Conservation (phyloP, 1,140 invertebrate genomes). For the Proales similis region DNA sequence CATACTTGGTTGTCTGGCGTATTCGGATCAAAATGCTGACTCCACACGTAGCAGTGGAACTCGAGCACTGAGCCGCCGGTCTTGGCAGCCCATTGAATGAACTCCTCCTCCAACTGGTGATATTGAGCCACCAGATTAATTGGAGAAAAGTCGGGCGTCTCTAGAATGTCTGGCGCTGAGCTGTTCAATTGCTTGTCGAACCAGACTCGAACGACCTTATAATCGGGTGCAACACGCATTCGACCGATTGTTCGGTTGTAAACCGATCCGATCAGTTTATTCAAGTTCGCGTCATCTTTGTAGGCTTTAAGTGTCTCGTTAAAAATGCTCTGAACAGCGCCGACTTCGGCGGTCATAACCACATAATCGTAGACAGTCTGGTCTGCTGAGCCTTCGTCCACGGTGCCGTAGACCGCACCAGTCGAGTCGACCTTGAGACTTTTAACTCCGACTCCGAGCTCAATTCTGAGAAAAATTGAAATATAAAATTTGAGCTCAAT, state of each 20-base stretch:
- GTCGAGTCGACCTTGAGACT: conserved; percentile 25
- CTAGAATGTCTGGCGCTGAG: conserved; percentile 34
- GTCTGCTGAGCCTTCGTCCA: neutral
- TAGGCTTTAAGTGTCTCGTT: conserved; percentile 13
- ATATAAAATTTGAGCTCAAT: neutral
- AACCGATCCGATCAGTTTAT: neutral
- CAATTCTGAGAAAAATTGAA: too few relatives aligned
- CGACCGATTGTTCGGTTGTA: neutral
- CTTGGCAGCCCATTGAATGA: conserved; percentile 32
- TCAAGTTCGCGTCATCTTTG: conserved; percentile 3
- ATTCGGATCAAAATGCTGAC: conserved; percentile 6
- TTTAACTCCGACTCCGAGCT: neutral
- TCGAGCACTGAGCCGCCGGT: conserved; percentile 39
- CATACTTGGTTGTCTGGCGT: conserved; percentile 35
- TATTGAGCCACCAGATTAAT: conserved; percentile 38
- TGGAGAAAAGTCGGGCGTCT: conserved; percentile 38
- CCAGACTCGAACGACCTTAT: conserved; percentile 38
- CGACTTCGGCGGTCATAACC: conserved; percentile 16
- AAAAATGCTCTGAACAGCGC: conserved; percentile 28
- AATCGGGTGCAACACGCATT: conserved; percentile 28
- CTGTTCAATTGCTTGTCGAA: conserved; percentile 37
- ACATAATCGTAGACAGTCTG: conserved; percentile 33
- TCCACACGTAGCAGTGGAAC: conserved; percentile 39
- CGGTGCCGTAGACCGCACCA: conserved; percentile 14
- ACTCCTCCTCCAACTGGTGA: conserved; percentile 39